Conservation (phyloP, 1,140 invertebrate genomes). For the Cyrtorhinus lividipennis region DNA sequence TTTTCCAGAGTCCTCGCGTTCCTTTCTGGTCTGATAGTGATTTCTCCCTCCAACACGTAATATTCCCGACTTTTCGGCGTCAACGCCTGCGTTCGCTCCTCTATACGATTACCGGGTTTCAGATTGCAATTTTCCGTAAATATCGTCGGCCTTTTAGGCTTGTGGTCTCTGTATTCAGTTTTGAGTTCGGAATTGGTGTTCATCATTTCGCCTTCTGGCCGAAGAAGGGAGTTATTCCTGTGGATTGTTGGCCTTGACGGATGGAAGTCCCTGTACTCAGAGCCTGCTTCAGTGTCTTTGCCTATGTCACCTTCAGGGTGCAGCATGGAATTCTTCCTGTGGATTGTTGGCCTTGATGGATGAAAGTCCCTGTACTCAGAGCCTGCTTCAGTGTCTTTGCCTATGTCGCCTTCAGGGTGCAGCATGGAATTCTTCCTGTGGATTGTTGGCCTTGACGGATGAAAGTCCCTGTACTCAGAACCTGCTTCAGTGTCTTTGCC, state of each 20-base stretch:
- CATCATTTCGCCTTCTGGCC: conserved; percentile 21
- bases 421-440: conserved; percentile 13
- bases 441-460: conserved; percentile 16
- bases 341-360: conserved; percentile 13
- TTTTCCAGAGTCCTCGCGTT: background rate
- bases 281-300: conserved; percentile 5
- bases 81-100: background rate
- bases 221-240: conserved; percentile 14
- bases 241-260: conserved; percentile 15
- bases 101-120: conserved; percentile 3
- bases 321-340: conserved; percentile 15
- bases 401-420: conserved; percentile 21
- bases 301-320: conserved; percentile 20
- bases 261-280: conserved; percentile 20
- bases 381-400: conserved; percentile 10
- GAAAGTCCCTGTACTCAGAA: conserved; percentile 22
- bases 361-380: conserved; percentile 21
- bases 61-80: conserved; percentile 9
- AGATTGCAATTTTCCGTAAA: background rate
- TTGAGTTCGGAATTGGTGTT: conserved; percentile 15
- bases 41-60: conserved; percentile 7
- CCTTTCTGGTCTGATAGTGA: conserved; percentile 7
- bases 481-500: conserved; percentile 16
- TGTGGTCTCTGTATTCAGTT: conserved; percentile 19
- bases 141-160: conserved; percentile 10